Percentiles rank a stretch among this genome's conserved stretches.
phyloP scores from a whole-genome alignment of 1,140 invertebrate genomes.

The Drosophila triauraria region DNA sequence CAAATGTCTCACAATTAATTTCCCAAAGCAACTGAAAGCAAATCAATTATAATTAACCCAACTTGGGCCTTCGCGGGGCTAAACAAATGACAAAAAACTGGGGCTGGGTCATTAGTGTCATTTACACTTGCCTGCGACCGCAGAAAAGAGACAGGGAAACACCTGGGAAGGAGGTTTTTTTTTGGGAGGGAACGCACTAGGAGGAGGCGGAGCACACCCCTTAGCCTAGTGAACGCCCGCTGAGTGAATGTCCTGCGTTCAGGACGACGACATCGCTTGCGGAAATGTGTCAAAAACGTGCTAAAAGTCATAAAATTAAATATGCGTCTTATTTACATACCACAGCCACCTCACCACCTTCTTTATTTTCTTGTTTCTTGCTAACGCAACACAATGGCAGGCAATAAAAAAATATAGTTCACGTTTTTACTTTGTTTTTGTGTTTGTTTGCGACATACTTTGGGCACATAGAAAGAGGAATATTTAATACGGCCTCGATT shows the following conservation, averaged over 20 bases:
- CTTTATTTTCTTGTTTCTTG: conserved; percentile 1
- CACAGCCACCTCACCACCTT: conserved; percentile 25
- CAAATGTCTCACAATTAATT: conserved; percentile 60
- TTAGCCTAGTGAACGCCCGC: conserved; percentile 5
- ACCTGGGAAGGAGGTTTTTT: conserved; percentile 5
- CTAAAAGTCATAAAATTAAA: conserved; percentile 84
- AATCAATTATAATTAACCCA: conserved; percentile 51
- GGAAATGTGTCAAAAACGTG: conserved; percentile 84
- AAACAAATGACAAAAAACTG: conserved; percentile 80
- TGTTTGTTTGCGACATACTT: conserved; percentile 60
- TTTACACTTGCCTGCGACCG: conserved; percentile 70
- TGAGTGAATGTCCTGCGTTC: conserved; percentile 26
- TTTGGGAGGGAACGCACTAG: conserved; percentile 2
- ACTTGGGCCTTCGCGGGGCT: conserved; percentile 12
- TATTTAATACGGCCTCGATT: too few relatives aligned
- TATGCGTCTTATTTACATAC: conserved; percentile 81
- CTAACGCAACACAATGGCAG: conserved; percentile 39
- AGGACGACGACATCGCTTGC: conserved; percentile 59
- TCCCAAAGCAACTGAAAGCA: conserved; percentile 56
- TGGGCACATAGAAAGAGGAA: not conserved
- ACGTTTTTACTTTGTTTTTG: conserved; percentile 46
- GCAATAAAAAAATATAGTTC: conserved; percentile 63
- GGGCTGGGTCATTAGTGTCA: conserved; percentile 81
- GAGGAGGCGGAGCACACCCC: conserved; percentile 14
- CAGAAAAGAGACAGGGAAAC: conserved; percentile 16